phyloP scores from a whole-genome alignment of 1,140 invertebrate species.

The Megalonaias nervosa region DNA sequence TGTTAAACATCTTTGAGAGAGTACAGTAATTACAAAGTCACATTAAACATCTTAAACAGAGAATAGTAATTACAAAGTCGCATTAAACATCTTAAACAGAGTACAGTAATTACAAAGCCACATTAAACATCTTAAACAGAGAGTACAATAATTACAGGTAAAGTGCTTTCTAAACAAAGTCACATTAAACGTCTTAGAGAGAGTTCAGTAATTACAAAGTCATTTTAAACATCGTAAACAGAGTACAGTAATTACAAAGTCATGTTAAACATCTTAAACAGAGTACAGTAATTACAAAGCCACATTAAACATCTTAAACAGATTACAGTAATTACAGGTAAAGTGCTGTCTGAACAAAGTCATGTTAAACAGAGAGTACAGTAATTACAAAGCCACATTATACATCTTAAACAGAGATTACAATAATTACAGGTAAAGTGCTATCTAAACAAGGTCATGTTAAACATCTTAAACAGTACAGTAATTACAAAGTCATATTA shows the following conservation, averaged over 20 bases:
- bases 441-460: constrained; percentile 95
- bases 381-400: constrained; percentile 96
- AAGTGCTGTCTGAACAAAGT: constrained; percentile 82
- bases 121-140: constrained; percentile 96
- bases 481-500: constrained; percentile 95
- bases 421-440: constrained; percentile 90
- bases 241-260: constrained; percentile 94
- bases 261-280: constrained; percentile 96
- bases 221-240: constrained; percentile 97
- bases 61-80: too few relatives aligned
- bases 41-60: too few relatives aligned
- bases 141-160: constrained; percentile 94
- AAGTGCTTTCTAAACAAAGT: constrained; percentile 90
- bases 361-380: constrained; percentile 97
- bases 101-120: constrained; percentile 95
- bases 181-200: constrained; percentile 98
- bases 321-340: constrained; percentile 91
- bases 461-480: constrained; percentile 97
- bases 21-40: too few relatives aligned
- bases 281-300: constrained; percentile 96
- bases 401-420: constrained; percentile 97
- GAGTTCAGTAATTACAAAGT: constrained; percentile 94
- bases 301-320: constrained; percentile 97
- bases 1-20: too few relatives aligned
- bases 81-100: constrained; percentile 97